Evolutionary conservation across 2,888 invertebrate species (phyloP).

Genomic region (Eristalinus aeneus): DNA sequence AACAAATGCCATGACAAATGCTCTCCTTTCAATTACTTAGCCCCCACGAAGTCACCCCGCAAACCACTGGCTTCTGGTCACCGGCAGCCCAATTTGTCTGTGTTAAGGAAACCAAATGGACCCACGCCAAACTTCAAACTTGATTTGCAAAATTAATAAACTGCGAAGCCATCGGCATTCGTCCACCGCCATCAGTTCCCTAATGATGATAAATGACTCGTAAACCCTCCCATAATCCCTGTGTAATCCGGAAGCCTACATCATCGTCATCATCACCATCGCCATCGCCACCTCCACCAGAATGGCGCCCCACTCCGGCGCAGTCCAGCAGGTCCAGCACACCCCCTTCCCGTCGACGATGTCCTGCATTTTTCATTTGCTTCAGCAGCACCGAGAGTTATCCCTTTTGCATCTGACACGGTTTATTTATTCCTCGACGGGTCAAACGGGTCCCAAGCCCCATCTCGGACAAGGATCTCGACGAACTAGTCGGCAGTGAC

Average conservation of each 20-base stretch:
- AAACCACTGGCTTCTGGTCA: slow-evolving; percentile 40
- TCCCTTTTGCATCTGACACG: slow-evolving; percentile 66
- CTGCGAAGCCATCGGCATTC: slow-evolving; percentile 52
- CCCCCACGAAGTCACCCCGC: neutral
- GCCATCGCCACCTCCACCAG: slow-evolving; percentile 7
- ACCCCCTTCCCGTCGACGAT: slow-evolving; percentile 1
- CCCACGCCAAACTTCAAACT: slow-evolving; percentile 47
- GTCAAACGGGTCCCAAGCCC: slow-evolving; percentile 18
- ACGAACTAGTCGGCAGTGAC: neutral
- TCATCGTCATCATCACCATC: slow-evolving; percentile 47
- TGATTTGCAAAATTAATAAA: slow-evolving; percentile 69
- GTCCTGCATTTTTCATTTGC: slow-evolving; percentile 67
- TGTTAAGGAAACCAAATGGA: slow-evolving; percentile 48
- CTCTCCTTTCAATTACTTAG: slow-evolving; percentile 57
- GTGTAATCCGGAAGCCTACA: slow-evolving; percentile 66
- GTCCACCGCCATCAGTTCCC: slow-evolving; percentile 42
- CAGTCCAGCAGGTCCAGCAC: neutral
- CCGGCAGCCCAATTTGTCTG: slow-evolving; percentile 53
- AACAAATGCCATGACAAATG: slow-evolving; percentile 61
- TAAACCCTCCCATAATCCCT: slow-evolving; percentile 60
- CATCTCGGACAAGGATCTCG: neutral
- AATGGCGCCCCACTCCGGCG: no score
- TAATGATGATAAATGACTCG: slow-evolving; percentile 68
- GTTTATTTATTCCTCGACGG: slow-evolving; percentile 59
- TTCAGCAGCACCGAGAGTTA: slow-evolving; percentile 47